phyloP scores from a whole-genome alignment of 2,888 invertebrate genomes.

The Chalcosyrphus nemorum region DNA sequence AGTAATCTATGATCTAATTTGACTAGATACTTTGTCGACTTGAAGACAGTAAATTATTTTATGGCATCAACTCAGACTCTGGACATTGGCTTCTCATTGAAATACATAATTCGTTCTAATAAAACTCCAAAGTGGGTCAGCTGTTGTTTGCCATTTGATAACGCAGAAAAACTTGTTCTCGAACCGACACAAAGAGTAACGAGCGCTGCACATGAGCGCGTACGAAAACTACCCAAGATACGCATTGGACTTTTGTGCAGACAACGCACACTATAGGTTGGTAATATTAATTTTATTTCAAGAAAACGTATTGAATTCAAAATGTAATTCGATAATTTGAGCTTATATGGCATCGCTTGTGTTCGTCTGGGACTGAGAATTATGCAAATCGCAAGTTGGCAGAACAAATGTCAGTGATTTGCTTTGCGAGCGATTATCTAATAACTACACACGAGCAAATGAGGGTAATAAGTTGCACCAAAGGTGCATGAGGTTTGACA shows the following conservation, averaged over 20 bases:
- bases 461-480: not conserved
- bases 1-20: slow-evolving; percentile 2
- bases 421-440: slow-evolving; percentile 29
- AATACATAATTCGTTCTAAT: slow-evolving; percentile 54
- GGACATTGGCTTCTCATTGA: slow-evolving; percentile 60
- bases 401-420: slow-evolving; percentile 28
- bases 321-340: slow-evolving; percentile 60
- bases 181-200: slow-evolving; percentile 19
- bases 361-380: slow-evolving; percentile 31
- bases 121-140: slow-evolving; percentile 45
- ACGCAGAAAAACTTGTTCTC: slow-evolving; percentile 60
- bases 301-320: slow-evolving; percentile 10
- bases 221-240: slow-evolving; percentile 25
- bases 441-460: not conserved
- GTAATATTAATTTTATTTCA: slow-evolving; percentile 10
- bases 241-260: slow-evolving; percentile 40
- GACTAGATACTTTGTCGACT: too few relatives aligned
- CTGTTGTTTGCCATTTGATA: slow-evolving; percentile 14
- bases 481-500: not conserved
- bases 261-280: slow-evolving; percentile 54
- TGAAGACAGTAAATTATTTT: slow-evolving; percentile 1
- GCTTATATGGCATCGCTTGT: not conserved
- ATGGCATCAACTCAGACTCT: slow-evolving; percentile 12
- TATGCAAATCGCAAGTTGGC: slow-evolving; percentile 56
- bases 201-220: slow-evolving; percentile 50